Base-by-base conservation (phyloP, 1,140 invertebrate species). In the Pseudomyrmex dendroicus region DNA sequence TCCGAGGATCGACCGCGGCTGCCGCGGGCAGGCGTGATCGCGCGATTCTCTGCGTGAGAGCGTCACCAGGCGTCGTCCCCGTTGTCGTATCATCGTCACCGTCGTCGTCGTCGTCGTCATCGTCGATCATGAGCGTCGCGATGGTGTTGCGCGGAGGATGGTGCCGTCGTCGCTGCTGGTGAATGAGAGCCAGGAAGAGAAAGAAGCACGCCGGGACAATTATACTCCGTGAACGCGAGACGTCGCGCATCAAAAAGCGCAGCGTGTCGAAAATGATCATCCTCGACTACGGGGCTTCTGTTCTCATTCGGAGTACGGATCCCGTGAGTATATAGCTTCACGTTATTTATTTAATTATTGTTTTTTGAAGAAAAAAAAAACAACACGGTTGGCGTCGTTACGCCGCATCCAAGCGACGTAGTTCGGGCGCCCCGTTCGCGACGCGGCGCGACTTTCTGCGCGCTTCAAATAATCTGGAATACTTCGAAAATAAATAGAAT, bases 1-100 rank as follows among this genome's bases (percentile, higher is more conserved):
- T 92, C 92, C 91, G 87, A 87, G 90, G 86, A 89, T 90, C 84
- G 90, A 90, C 88, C 86, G 91, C 90, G 91, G 89, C 84, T 87
- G 86, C 90, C 88, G 89, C 90, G 90, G 78, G 89, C 90, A 92
- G 90, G 90, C 88, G 87, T 86, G 86, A 92, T 90, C 84, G 54
- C 83, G 89, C 87, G 78, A 88, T 86, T 91, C 89, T 88, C 68
- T 83, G 84, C 87, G 89, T 93, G 89, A 92, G 90, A 85, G 85
- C 74, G 77, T 48, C 77, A 48, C 46, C 7, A 67, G 46, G n/a
- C 72, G 25, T 20, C 52, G 50, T 35, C 15, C 22, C 3, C 20
- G 48, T 44, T n/a, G 52, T 25, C 48, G 46, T 35, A 7, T 35
- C 35, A 35, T 15, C 66, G 46, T 9, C 63, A 12, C 13, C 22